Conservation (phyloP, 1,140 invertebrate genomes). For the Papilio polytes region DNA sequence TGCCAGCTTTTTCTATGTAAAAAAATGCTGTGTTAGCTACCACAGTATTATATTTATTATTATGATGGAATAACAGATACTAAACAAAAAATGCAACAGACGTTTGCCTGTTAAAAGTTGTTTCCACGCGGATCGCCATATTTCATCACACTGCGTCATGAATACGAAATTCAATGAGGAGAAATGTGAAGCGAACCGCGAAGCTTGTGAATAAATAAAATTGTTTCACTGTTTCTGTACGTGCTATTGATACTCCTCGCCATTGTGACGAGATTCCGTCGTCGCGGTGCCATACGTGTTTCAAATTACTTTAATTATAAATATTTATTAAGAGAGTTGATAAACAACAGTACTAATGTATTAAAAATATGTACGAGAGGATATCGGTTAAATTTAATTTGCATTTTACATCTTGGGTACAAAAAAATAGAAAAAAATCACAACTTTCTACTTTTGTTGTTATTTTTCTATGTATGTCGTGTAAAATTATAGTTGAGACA, state of each 20-base stretch:
- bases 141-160: slow-evolving; percentile 36
- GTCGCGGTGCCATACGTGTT: neutral
- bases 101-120: slow-evolving; percentile 28
- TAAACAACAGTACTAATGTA: too few species aligned
- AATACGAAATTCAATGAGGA: slow-evolving; percentile 35
- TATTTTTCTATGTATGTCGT: too few species aligned
- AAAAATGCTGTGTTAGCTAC: too few species aligned
- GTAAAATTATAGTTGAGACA: too few species aligned
- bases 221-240: slow-evolving; percentile 37
- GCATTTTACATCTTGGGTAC: too few species aligned
- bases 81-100: slow-evolving; percentile 25
- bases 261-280: slow-evolving; percentile 19
- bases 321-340: too few species aligned
- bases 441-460: too few species aligned
- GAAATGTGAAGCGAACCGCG: slow-evolving; percentile 31
- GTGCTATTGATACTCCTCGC: slow-evolving; percentile 27
- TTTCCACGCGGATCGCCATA: slow-evolving; percentile 30
- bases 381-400: too few species aligned
- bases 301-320: slow-evolving; percentile 1
- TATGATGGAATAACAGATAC: slow-evolving; percentile 22
- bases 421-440: too few species aligned
- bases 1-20: too few species aligned
- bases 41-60: slow-evolving; percentile 19
- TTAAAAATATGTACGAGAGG: too few species aligned
- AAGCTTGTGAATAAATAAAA: slow-evolving; percentile 37